phyloP scores from a whole-genome alignment of 2,113 vertebrate genomes.

The Ascaphus truei region DNA sequence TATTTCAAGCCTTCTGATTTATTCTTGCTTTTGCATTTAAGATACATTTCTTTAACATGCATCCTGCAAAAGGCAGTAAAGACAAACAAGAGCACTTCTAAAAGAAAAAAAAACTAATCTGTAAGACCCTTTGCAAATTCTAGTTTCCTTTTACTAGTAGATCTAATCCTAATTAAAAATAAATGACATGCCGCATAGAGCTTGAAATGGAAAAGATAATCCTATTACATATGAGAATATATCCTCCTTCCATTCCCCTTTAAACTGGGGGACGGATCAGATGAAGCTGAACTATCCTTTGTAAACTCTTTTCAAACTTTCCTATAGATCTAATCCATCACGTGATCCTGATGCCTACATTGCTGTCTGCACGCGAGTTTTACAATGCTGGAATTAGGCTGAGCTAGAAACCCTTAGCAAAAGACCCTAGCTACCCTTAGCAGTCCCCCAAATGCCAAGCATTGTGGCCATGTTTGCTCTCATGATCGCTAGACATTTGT shows the following conservation, averaged over 20 bases:
- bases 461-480: slow-evolving; percentile 75
- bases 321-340: slow-evolving; percentile 59
- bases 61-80: slow-evolving; percentile 26
- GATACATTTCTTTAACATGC: slow-evolving; percentile 20
- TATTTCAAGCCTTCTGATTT: slow-evolving; percentile 25
- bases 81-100: slow-evolving; percentile 11
- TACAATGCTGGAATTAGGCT: slow-evolving; percentile 74
- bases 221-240: slow-evolving; percentile 61
- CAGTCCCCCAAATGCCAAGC: slow-evolving; percentile 59
- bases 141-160: slow-evolving; percentile 48
- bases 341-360: slow-evolving; percentile 71
- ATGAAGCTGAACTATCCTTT: slow-evolving; percentile 47
- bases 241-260: slow-evolving; percentile 44
- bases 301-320: slow-evolving; percentile 56
- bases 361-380: slow-evolving; percentile 75
- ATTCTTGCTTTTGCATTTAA: slow-evolving; percentile 32
- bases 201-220: slow-evolving; percentile 69
- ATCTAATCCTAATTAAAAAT: slow-evolving; percentile 78
- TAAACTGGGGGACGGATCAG: slow-evolving; percentile 46
- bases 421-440: slow-evolving; percentile 60
- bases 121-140: slow-evolving; percentile 49
- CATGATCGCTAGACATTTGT: slow-evolving; percentile 67
- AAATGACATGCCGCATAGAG: slow-evolving; percentile 68
- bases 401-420: slow-evolving; percentile 30
- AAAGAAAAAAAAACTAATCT: slow-evolving; percentile 43